These are phyloP conservation scores for Macrochelys suwanniensis DNA, from an alignment of 2,797 vertebrate species.

Conservation along the genomic window DNA sequence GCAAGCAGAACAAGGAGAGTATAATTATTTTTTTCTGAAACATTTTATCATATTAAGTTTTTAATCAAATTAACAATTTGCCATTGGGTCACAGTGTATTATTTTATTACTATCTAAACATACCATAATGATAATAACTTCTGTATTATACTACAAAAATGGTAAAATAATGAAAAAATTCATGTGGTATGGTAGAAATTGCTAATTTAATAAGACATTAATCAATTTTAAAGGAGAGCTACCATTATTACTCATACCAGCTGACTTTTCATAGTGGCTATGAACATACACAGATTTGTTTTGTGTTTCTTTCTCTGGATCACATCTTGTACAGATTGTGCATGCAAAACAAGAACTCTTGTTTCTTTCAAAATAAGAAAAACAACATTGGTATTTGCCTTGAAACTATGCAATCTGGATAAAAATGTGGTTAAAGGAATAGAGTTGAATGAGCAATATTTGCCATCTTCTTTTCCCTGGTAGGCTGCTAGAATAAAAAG, in stretches of 20 bases:
- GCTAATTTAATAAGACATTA: background rate
- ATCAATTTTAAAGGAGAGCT: background rate
- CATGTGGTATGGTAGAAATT: background rate
- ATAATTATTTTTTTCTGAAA: background rate
- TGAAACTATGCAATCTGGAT: background rate
- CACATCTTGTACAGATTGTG: background rate
- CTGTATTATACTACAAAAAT: background rate
- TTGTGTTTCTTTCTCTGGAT: conserved; percentile 29
- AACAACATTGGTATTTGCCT: background rate
- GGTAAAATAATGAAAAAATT: background rate
- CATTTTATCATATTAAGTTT: background rate
- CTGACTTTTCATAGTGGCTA: background rate
- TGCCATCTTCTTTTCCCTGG: background rate
- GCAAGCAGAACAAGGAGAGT: background rate
- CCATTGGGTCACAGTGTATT: background rate
- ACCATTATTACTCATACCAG: background rate
- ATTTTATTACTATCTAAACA: background rate
- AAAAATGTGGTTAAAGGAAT: background rate
- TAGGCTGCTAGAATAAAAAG: background rate
- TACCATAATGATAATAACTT: background rate
- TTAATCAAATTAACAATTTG: background rate
- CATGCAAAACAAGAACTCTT: background rate
- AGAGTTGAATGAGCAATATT: background rate
- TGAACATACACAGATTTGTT: conserved; percentile 15
- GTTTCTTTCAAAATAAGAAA: background rate